These are phyloP conservation scores for Lochmaea capreae DNA, from an alignment of 2,888 invertebrate species.

Conservation along the genomic window DNA sequence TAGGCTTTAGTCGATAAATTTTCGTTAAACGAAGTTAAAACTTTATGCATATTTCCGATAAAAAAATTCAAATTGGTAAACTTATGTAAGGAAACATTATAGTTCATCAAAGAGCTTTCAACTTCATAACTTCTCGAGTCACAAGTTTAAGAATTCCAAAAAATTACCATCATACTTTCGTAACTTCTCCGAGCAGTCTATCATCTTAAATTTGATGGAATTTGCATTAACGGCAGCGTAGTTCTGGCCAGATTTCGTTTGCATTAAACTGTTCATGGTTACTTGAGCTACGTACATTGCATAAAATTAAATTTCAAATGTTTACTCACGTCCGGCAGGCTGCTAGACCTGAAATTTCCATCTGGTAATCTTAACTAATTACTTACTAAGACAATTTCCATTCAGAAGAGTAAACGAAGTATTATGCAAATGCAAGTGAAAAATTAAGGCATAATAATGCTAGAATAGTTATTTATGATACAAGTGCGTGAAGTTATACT, in stretches of 20 bases:
- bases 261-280: background rate
- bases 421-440: background rate
- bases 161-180: background rate
- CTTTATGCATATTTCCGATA: too few relatives aligned
- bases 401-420: conserved; percentile 1
- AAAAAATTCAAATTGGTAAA: too few relatives aligned
- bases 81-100: too few relatives aligned
- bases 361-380: conserved; percentile 1
- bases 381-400: background rate
- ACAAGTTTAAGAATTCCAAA: background rate
- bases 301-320: conserved; percentile 7
- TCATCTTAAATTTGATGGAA: background rate
- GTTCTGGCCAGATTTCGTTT: background rate
- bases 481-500: too few relatives aligned
- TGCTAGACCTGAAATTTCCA: conserved; percentile 2
- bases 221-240: conserved; percentile 3
- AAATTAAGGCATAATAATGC: background rate
- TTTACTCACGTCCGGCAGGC: background rate
- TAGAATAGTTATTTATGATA: too few relatives aligned
- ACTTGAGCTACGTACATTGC: background rate
- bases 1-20: too few relatives aligned
- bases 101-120: background rate
- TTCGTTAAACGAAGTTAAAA: too few relatives aligned
- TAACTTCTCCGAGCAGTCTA: background rate
- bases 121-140: background rate